Conservation (phyloP, 2,797 vertebrate species). For the Pangasius mekongensis region DNA sequence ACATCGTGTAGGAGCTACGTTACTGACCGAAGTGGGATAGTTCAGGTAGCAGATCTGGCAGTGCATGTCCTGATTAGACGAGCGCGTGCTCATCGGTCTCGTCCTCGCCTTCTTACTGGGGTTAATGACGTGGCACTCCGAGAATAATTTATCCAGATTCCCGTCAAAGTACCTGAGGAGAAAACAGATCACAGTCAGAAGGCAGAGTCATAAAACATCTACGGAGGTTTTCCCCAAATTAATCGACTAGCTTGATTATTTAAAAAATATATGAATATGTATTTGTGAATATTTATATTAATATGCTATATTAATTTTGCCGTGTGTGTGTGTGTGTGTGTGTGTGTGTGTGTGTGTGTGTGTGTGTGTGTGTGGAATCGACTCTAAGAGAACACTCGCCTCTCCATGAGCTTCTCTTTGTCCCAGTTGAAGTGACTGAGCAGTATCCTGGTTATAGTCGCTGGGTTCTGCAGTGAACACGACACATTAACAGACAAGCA, state of each 20-base stretch:
- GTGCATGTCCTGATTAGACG: conserved; percentile 96
- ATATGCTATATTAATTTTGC: too few relatives aligned
- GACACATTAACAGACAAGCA: background rate
- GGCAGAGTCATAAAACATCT: background rate
- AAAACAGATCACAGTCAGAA: background rate
- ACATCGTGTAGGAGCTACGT: background rate
- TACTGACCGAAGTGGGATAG: conserved; percentile 96
- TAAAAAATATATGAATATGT: too few relatives aligned
- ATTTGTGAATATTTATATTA: too few relatives aligned
- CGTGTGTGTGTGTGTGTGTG: too few relatives aligned
- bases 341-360: too few relatives aligned
- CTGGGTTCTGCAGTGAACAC: conserved; percentile 86
- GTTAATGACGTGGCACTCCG: conserved; percentile 99
- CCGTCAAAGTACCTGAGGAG: conserved; percentile 94
- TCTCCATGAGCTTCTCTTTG: conserved; percentile 99
- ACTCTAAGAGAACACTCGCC: conserved; percentile 74
- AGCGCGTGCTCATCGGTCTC: conserved; percentile 96
- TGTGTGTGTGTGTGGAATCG: background rate
- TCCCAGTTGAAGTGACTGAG: conserved; percentile 99
- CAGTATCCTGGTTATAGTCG: conserved; percentile 98
- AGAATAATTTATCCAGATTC: conserved; percentile 98
- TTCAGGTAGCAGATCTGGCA: conserved; percentile 99
- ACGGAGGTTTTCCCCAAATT: too few relatives aligned
- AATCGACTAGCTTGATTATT: too few relatives aligned
- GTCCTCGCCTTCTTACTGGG: conserved; percentile 97